phyloP scores from a whole-genome alignment of 2,888 invertebrate genomes.

The Lochmaea crataegi region DNA sequence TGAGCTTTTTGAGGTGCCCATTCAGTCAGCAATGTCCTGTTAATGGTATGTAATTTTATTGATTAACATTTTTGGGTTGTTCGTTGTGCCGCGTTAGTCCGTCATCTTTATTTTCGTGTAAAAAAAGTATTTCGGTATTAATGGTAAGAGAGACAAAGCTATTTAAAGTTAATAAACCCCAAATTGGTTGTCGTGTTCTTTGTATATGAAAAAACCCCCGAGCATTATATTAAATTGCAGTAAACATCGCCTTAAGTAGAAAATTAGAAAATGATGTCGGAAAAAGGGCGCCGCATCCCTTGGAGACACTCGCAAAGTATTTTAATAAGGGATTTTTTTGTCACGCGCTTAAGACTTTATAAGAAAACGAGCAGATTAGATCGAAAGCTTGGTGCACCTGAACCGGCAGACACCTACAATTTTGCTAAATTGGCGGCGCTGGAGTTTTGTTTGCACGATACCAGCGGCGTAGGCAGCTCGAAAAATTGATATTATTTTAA shows the following conservation, averaged over 20 bases:
- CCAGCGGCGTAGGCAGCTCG: not conserved
- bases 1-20: too few relatives aligned
- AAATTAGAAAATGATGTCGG: conserved; percentile 59
- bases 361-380: conserved; percentile 58
- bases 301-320: conserved; percentile 58
- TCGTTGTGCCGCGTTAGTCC: not conserved
- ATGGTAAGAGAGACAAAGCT: conserved; percentile 29
- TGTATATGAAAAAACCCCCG: conserved; percentile 26
- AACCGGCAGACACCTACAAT: conserved; percentile 61
- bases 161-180: conserved; percentile 43
- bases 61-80: too few relatives aligned
- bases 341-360: conserved; percentile 59
- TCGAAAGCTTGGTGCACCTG: conserved; percentile 56
- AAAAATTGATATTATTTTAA: not conserved
- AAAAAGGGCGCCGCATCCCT: conserved; percentile 51
- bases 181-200: conserved; percentile 40
- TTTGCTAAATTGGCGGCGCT: conserved; percentile 41
- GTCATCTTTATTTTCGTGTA: not conserved
- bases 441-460: conserved; percentile 27
- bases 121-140: conserved; percentile 3
- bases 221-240: conserved; percentile 51
- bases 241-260: conserved; percentile 55
- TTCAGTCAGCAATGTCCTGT: too few relatives aligned
- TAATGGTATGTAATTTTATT: too few relatives aligned
- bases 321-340: conserved; percentile 64